Percentiles rank a stretch among this genome's conserved stretches.
Conservation (phyloP, 2,113 vertebrate species). For the Microtus richardsoni region DNA sequence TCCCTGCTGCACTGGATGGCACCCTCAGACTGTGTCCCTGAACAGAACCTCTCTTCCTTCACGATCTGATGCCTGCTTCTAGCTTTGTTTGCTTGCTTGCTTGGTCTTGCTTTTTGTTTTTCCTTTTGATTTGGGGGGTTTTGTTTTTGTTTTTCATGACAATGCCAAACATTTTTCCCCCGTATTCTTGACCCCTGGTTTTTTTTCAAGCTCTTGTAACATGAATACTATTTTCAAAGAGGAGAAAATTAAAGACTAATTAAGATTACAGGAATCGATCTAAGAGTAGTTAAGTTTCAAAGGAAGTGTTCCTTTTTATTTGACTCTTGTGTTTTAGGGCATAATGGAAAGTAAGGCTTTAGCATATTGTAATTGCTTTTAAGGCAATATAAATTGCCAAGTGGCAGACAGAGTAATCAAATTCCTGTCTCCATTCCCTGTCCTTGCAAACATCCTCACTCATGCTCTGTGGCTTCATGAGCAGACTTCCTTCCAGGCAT, state of each 20-base stretch:
- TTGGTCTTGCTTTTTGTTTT: not conserved
- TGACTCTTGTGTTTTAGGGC: conserved; percentile 26
- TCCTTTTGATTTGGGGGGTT: not conserved
- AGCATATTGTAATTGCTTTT: conserved; percentile 38
- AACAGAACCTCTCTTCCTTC: not conserved
- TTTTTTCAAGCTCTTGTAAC: conserved; percentile 14
- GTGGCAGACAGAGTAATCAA: not conserved
- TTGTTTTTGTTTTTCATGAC: not conserved
- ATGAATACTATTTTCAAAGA: conserved; percentile 1
- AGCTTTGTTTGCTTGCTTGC: not conserved
- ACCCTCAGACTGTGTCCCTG: no score
- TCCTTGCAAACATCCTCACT: not conserved
- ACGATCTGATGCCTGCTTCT: not conserved
- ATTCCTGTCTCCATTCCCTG: not conserved
- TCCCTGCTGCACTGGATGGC: not conserved
- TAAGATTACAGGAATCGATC: conserved; percentile 40
- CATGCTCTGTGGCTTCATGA: not conserved
- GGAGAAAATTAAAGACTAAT: not conserved
- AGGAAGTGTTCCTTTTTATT: not conserved
- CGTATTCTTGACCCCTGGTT: not conserved
- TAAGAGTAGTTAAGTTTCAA: conserved; percentile 22
- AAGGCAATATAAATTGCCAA: conserved; percentile 48
- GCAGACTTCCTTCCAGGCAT: not conserved
- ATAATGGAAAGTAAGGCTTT: conserved; percentile 34
- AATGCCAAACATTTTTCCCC: not conserved